Percentiles rank a stretch among this genome's conserved stretches.
phyloP scores from a whole-genome alignment of 1,140 invertebrate species.

The Papilio helenus region DNA sequence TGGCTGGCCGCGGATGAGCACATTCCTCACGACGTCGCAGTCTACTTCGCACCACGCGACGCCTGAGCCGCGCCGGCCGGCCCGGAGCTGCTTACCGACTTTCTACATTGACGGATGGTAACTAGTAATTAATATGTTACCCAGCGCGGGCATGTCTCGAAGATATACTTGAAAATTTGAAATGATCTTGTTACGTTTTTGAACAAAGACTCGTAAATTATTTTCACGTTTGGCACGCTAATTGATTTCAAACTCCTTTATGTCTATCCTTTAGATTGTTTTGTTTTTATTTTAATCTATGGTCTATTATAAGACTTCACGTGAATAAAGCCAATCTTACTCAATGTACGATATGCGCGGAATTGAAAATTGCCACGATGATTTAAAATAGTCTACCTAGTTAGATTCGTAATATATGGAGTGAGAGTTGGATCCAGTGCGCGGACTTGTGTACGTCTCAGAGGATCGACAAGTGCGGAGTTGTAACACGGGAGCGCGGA shows the following conservation, averaged over 20 bases:
- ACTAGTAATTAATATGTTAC: conserved; percentile 81
- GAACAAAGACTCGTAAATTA: neutral
- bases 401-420: conserved; percentile 56
- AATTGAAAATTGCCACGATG: conserved; percentile 29
- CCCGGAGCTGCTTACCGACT: conserved; percentile 74
- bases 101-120: conserved; percentile 80
- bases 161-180: conserved; percentile 52
- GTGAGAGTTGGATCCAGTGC: conserved; percentile 57
- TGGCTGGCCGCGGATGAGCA: conserved; percentile 53
- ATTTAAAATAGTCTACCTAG: conserved; percentile 44
- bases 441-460: conserved; percentile 27
- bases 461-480: conserved; percentile 42
- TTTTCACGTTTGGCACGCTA: too few relatives aligned
- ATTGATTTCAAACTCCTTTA: too few relatives aligned
- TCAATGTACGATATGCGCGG: neutral
- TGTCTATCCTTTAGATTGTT: too few relatives aligned
- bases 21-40: conserved; percentile 73
- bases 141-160: conserved; percentile 70
- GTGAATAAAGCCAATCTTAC: too few relatives aligned
- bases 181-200: neutral
- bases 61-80: conserved; percentile 53
- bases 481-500: conserved; percentile 45
- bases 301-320: neutral
- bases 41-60: conserved; percentile 72
- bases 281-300: too few relatives aligned